Percentiles rank a stretch among this genome's conserved stretches.
These are phyloP conservation scores for Lissonota sp. DNA, from an alignment of 2,888 invertebrate species.

Conservation along the genomic window DNA sequence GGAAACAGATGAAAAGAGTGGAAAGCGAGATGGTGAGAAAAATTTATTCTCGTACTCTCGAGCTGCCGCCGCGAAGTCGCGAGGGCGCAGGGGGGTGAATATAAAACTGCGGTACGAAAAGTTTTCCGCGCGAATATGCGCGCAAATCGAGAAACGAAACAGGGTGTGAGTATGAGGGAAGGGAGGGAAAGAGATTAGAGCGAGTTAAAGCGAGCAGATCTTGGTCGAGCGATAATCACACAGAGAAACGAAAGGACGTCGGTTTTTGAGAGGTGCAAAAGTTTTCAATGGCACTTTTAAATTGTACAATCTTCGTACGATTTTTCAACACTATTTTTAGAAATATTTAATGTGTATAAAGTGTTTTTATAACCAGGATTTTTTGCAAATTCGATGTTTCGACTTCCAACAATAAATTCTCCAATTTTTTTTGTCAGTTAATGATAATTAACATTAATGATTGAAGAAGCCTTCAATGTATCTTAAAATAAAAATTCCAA, in stretches of 20 bases:
- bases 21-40: constrained; percentile 38
- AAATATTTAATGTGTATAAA: neutral
- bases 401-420: no score
- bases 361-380: no score
- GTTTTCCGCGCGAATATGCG: constrained; percentile 53
- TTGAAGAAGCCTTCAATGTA: no score
- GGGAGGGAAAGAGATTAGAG: constrained; percentile 39
- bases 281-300: constrained; percentile 56
- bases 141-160: constrained; percentile 46
- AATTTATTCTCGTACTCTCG: constrained; percentile 57
- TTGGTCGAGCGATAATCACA: constrained; percentile 35
- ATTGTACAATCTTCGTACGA: constrained; percentile 41
- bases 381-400: no score
- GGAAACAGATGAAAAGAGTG: constrained; percentile 30
- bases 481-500: no score
- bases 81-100: neutral
- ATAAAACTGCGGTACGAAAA: constrained; percentile 45
- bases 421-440: no score
- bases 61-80: constrained; percentile 54
- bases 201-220: constrained; percentile 55
- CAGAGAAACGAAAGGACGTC: constrained; percentile 9
- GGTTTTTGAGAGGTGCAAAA: constrained; percentile 45
- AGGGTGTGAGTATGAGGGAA: neutral
- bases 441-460: no score
- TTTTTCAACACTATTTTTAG: neutral